Percentiles rank a stretch among this genome's conserved stretches.
Conservation (phyloP, 2,888 invertebrate species). For the Drosophila neotestacea region DNA sequence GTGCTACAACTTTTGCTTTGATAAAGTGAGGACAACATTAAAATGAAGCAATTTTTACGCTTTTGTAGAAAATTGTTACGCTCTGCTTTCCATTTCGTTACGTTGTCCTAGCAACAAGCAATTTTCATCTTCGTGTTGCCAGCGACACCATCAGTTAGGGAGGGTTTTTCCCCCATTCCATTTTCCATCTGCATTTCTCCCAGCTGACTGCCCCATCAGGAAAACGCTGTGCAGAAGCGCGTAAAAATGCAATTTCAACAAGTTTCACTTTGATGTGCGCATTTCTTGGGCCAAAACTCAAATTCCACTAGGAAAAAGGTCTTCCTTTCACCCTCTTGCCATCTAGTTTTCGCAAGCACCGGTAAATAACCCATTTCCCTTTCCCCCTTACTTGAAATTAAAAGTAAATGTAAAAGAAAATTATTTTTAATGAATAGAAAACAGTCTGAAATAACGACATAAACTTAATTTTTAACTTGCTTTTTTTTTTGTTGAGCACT, state of each 20-base stretch:
- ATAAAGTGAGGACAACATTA: constrained; percentile 66
- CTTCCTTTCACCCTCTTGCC: not conserved
- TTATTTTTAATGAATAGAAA: constrained; percentile 74
- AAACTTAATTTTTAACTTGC: not conserved
- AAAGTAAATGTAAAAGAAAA: constrained; percentile 78
- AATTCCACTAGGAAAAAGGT: not conserved
- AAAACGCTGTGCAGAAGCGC: constrained; percentile 74
- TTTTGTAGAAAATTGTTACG: constrained; percentile 56
- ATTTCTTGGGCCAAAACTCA: constrained; percentile 53
- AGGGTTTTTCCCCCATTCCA: constrained; percentile 1
- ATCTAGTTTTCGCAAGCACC: constrained; percentile 14
- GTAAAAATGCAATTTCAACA: constrained; percentile 81
- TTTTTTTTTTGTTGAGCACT: not conserved
- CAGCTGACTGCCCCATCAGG: constrained; percentile 16
- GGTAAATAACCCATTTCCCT: constrained; percentile 40
- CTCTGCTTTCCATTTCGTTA: constrained; percentile 52
- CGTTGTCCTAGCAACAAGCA: constrained; percentile 65
- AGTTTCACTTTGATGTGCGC: constrained; percentile 80
- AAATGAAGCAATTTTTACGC: constrained; percentile 74
- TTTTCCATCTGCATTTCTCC: not conserved
- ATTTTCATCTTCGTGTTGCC: constrained; percentile 58
- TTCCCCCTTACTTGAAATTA: constrained; percentile 51
- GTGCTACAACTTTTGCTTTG: constrained; percentile 12
- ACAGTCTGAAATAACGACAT: constrained; percentile 52
- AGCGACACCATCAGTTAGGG: constrained; percentile 36